phyloP scores from a whole-genome alignment of 1,140 invertebrate species.

The Drosophila parabipectinata region DNA sequence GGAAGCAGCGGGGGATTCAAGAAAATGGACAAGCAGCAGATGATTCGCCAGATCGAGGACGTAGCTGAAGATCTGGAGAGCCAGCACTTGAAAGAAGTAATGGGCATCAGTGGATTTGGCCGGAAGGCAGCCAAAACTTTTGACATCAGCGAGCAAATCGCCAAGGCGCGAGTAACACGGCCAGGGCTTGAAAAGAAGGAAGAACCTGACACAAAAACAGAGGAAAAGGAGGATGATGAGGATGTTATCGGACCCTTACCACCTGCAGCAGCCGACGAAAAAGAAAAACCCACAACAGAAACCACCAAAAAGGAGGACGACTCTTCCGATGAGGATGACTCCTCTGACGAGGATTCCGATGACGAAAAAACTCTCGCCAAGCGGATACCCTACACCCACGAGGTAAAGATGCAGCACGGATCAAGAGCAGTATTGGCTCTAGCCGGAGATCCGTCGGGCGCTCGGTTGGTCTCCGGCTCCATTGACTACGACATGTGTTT shows the following conservation, averaged over 20 bases:
- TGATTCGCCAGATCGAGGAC: slow-evolving; percentile 86
- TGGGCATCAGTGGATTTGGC: slow-evolving; percentile 91
- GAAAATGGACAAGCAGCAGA: slow-evolving; percentile 85
- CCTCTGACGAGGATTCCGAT: slow-evolving; percentile 81
- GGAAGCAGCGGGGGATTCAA: slow-evolving; percentile 86
- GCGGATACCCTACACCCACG: slow-evolving; percentile 91
- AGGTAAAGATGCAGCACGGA: slow-evolving; percentile 94
- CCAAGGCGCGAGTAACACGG: slow-evolving; percentile 65
- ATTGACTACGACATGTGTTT: slow-evolving; percentile 98
- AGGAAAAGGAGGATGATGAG: slow-evolving; percentile 23
- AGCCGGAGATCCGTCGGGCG: slow-evolving; percentile 95
- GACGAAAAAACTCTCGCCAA: slow-evolving; percentile 85
- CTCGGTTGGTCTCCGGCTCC: slow-evolving; percentile 95
- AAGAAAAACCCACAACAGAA: slow-evolving; percentile 23
- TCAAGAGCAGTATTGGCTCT: slow-evolving; percentile 94
- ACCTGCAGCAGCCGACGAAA: neutral
- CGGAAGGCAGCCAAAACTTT: slow-evolving; percentile 91
- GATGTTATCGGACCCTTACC: slow-evolving; percentile 73
- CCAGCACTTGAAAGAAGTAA: slow-evolving; percentile 88
- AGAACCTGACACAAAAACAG: slow-evolving; percentile 5
- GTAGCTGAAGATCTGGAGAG: slow-evolving; percentile 89
- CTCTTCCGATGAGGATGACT: slow-evolving; percentile 46
- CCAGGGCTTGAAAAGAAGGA: slow-evolving; percentile 26
- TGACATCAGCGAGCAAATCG: slow-evolving; percentile 86
- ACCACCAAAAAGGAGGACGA: slow-evolving; percentile 11